Evolutionary conservation across 2,888 invertebrate genomes (phyloP).

Genomic region (Dermolepida albohirtum): DNA sequence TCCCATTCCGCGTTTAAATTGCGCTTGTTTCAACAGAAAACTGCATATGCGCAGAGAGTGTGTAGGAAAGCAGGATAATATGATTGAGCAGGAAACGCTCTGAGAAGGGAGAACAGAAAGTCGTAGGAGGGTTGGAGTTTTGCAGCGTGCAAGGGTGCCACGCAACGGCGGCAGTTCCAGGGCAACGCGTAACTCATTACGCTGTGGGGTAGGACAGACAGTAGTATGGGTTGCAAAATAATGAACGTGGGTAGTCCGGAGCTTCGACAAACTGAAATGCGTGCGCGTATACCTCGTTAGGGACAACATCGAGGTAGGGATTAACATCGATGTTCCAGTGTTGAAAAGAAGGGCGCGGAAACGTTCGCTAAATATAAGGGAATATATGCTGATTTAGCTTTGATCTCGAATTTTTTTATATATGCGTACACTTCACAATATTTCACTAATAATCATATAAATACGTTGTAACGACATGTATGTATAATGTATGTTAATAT

Average conservation of each 20-base stretch:
- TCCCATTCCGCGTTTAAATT: no score
- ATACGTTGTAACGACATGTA: no score
- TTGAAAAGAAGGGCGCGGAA: constrained; percentile 13
- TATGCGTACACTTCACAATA: neutral
- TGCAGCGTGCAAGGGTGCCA: constrained; percentile 30
- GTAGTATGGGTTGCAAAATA: constrained; percentile 40
- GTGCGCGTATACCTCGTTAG: constrained; percentile 31
- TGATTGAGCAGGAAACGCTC: constrained; percentile 7
- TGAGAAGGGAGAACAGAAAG: constrained; percentile 14
- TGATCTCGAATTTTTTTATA: constrained; percentile 23
- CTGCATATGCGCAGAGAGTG: neutral
- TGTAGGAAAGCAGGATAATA: constrained; percentile 8
- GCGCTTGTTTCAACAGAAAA: no score
- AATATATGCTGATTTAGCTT: constrained; percentile 8
- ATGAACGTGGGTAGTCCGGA: constrained; percentile 35
- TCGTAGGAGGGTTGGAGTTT: constrained; percentile 21
- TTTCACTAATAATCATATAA: no score
- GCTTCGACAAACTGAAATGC: constrained; percentile 23
- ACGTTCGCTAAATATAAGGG: constrained; percentile 23
- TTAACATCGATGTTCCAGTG: constrained; percentile 4
- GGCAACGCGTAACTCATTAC: constrained; percentile 45
- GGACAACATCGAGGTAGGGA: constrained; percentile 21
- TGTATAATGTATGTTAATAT: no score
- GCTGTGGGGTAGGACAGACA: constrained; percentile 42
- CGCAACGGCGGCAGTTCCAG: constrained; percentile 33